Percentiles rank a stretch among this genome's conserved stretches.
Evolutionary conservation across 2,113 vertebrate genomes (phyloP).

Genomic region (Apeltes quadracus): DNA sequence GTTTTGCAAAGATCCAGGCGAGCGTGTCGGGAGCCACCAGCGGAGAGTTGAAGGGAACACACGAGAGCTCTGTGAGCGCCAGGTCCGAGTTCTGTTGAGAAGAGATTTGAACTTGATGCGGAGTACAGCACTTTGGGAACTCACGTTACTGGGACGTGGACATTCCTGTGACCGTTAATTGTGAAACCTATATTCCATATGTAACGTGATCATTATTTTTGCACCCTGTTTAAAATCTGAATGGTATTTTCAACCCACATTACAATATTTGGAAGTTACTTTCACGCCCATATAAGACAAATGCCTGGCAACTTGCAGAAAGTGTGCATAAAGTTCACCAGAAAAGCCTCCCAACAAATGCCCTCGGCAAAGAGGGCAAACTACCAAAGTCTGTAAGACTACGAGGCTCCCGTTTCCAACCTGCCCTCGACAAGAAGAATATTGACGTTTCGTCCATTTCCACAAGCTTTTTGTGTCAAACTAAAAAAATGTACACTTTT

Average conservation of each 20-base stretch:
- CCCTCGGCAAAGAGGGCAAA: not conserved
- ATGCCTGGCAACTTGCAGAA: not conserved
- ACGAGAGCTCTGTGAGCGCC: constrained; percentile 92
- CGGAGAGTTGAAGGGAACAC: constrained; percentile 88
- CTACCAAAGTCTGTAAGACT: not conserved
- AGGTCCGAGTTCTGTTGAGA: constrained; percentile 89
- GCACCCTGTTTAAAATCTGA: not conserved
- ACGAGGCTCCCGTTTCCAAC: not conserved
- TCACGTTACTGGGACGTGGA: not conserved
- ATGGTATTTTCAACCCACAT: not conserved
- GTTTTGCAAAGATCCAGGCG: constrained; percentile 80
- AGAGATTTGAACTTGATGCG: not conserved
- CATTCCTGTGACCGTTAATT: not conserved
- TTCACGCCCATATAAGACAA: not conserved
- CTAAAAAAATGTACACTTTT: constrained; percentile 30
- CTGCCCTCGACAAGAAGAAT: not conserved
- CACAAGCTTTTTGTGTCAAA: constrained; percentile 28
- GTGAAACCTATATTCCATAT: not conserved
- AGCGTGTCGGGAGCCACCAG: constrained; percentile 78
- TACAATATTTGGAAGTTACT: not conserved
- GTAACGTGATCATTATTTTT: not conserved
- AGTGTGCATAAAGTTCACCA: not conserved
- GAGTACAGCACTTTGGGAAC: not conserved
- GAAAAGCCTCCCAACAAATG: not conserved
- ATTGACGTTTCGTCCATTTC: not conserved